Conservation (phyloP, 2,888 invertebrate species). For the Mycalesis mineus region DNA sequence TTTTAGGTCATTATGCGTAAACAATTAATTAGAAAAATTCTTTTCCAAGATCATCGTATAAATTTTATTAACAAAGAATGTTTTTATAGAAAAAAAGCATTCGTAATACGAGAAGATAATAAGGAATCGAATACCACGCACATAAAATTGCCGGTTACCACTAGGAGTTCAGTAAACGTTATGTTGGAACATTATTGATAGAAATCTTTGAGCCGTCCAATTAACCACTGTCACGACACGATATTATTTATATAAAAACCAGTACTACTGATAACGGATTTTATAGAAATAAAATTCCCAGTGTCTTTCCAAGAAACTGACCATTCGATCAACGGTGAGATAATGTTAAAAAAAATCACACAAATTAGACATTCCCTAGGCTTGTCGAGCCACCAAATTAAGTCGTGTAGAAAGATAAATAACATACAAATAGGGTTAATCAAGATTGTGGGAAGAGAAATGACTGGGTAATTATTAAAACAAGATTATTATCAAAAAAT, state of each 20-base stretch:
- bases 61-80: not conserved
- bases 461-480: conserved; percentile 73
- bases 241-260: conserved; percentile 10
- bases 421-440: conserved; percentile 69
- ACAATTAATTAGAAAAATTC: no score
- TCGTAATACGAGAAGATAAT: not conserved
- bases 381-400: conserved; percentile 68
- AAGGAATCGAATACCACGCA: conserved; percentile 4
- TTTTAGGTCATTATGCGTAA: no score
- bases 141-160: conserved; percentile 2
- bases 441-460: conserved; percentile 71
- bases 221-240: conserved; percentile 1
- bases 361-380: conserved; percentile 39
- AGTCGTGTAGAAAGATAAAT: conserved; percentile 60
- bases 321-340: conserved; percentile 19
- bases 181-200: conserved; percentile 5
- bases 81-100: not conserved
- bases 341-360: conserved; percentile 26
- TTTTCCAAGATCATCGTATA: not conserved
- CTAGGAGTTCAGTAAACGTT: not conserved
- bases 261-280: conserved; percentile 7
- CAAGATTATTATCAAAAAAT: conserved; percentile 74
- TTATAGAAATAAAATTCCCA: conserved; percentile 1
- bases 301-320: conserved; percentile 19
- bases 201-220: conserved; percentile 6